Evolutionary conservation across 2,797 vertebrate genomes (phyloP).

Genomic region (Sciurus carolinensis): DNA sequence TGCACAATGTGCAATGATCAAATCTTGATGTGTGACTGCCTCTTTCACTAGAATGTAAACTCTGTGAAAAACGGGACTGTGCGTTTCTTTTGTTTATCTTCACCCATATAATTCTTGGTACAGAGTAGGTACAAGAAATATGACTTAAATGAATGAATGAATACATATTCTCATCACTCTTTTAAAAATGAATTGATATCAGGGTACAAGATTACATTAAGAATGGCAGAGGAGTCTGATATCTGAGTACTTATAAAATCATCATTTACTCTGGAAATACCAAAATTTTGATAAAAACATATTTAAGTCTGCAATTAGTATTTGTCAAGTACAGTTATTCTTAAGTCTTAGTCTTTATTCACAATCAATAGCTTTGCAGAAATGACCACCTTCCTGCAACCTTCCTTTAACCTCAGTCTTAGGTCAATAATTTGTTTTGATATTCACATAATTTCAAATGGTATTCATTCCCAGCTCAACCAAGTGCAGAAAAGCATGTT

Average conservation of each 20-base stretch:
- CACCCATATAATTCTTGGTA: conserved; percentile 21
- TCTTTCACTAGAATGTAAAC: neutral
- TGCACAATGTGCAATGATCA: neutral
- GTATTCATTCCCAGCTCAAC: conserved; percentile 43
- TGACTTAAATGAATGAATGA: conserved; percentile 14
- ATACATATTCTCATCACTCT: neutral
- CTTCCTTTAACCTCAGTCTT: conserved; percentile 1
- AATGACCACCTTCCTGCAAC: neutral
- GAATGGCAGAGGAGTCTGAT: conserved; percentile 11
- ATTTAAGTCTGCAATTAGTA: conserved; percentile 39
- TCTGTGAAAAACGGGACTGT: neutral
- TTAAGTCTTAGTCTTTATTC: neutral
- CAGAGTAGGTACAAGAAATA: conserved; percentile 43
- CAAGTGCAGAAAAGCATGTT: conserved; percentile 58
- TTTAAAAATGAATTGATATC: conserved; percentile 30
- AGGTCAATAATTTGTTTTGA: conserved; percentile 57
- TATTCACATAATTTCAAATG: conserved; percentile 67
- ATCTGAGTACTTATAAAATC: conserved; percentile 2
- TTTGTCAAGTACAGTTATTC: conserved; percentile 32
- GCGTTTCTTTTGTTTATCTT: conserved; percentile 17
- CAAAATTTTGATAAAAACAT: conserved; percentile 49
- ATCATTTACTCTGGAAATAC: conserved; percentile 34
- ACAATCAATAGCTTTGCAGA: neutral
- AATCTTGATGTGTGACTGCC: neutral
- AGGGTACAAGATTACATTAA: conserved; percentile 39